Evolutionary conservation across 92 coral and sea anemone species (phyloP).

Genomic region (Parazoanthus darwini): DNA sequence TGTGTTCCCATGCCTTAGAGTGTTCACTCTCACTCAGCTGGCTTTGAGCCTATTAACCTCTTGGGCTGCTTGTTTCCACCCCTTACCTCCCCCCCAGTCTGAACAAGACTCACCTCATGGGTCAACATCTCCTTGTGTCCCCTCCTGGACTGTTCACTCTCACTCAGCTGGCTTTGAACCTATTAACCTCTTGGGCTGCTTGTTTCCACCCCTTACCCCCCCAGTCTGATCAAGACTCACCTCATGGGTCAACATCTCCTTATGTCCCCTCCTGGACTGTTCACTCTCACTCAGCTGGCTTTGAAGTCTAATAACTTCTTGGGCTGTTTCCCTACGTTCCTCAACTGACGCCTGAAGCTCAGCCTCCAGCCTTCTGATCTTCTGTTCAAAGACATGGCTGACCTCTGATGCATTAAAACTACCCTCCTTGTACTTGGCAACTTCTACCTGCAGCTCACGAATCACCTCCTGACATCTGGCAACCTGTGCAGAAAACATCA

Average conservation of each 20-base stretch:
- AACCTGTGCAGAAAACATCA: slow-evolving; percentile 54
- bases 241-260: slow-evolving; percentile 78
- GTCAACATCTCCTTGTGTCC: too few species aligned
- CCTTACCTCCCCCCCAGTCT: too few species aligned
- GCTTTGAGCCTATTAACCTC: too few species aligned
- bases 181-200: too few species aligned
- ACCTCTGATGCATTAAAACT: slow-evolving; percentile 54
- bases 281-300: slow-evolving; percentile 76
- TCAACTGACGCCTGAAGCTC: slow-evolving; percentile 83
- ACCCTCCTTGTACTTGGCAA: slow-evolving; percentile 57
- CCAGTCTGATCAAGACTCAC: slow-evolving; percentile 30
- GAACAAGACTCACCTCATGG: too few species aligned
- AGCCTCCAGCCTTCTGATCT: slow-evolving; percentile 68
- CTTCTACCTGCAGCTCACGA: slow-evolving; percentile 75
- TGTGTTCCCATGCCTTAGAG: too few species aligned
- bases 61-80: too few species aligned
- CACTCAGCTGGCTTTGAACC: too few species aligned
- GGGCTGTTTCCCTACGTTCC: slow-evolving; percentile 66
- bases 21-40: too few species aligned
- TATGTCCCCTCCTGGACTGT: slow-evolving; percentile 61
- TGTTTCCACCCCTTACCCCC: too few species aligned
- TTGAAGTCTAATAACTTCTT: slow-evolving; percentile 71
- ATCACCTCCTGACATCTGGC: slow-evolving; percentile 83
- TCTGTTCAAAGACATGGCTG: slow-evolving; percentile 82
- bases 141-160: too few species aligned